Conservation (phyloP, 2,888 invertebrate species). For the Plusia festucae region DNA sequence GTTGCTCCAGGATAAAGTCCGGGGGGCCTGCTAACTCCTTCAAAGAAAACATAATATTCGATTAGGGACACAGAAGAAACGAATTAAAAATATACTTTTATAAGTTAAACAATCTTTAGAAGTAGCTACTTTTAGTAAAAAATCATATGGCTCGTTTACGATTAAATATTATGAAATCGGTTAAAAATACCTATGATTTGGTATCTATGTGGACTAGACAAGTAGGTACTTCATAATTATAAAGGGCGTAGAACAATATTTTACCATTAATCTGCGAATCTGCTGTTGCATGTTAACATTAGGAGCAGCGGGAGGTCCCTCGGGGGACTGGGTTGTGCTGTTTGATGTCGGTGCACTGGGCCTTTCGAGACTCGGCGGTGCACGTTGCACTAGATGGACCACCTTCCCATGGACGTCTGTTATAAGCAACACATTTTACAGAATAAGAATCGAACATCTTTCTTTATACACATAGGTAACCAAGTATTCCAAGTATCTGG, state of each 20-base stretch:
- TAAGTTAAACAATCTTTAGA: too few relatives aligned
- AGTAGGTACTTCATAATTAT: too few relatives aligned
- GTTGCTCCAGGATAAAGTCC: slow-evolving; percentile 62
- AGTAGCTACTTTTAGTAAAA: too few relatives aligned
- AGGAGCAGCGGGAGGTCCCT: slow-evolving; percentile 21
- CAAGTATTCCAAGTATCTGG: too few relatives aligned
- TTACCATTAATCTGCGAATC: slow-evolving; percentile 70
- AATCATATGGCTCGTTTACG: too few relatives aligned
- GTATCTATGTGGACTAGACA: too few relatives aligned
- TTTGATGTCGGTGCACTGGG: slow-evolving; percentile 43
- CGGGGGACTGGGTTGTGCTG: slow-evolving; percentile 16
- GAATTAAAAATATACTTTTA: too few relatives aligned
- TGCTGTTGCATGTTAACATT: slow-evolving; percentile 61
- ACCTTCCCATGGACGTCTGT: slow-evolving; percentile 97
- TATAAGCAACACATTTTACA: neutral
- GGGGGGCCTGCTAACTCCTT: slow-evolving; percentile 60
- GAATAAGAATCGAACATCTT: too few relatives aligned
- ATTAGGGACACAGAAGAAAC: neutral
- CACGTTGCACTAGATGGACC: slow-evolving; percentile 96
- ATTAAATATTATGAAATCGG: too few relatives aligned
- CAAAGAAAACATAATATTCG: slow-evolving; percentile 19
- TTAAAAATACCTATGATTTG: too few relatives aligned
- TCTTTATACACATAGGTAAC: too few relatives aligned
- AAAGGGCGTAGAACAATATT: slow-evolving; percentile 7
- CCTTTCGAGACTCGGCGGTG: slow-evolving; percentile 90